These are phyloP conservation scores for Macrocentrus cingulum DNA, from an alignment of 1,140 invertebrate species.

Conservation along the genomic window DNA sequence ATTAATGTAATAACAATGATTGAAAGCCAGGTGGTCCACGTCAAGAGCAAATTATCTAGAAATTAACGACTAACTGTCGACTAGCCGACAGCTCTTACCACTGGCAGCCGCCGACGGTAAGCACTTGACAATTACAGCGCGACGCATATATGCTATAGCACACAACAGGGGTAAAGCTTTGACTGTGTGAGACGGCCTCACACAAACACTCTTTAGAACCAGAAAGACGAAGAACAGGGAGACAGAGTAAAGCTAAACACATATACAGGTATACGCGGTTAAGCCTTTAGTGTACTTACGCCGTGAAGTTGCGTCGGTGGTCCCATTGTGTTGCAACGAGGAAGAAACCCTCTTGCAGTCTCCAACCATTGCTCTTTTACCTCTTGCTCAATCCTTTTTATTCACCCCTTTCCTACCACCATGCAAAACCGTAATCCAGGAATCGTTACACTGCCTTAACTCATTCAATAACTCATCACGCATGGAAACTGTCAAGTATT, in stretches of 20 bases:
- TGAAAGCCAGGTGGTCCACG: too few species aligned
- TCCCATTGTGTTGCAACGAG: slow-evolving; percentile 44
- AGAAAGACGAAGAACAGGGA: background rate
- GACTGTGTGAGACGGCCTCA: slow-evolving; percentile 10
- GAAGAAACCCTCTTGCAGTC: slow-evolving; percentile 35
- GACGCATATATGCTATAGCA: too few species aligned
- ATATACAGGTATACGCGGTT: slow-evolving; percentile 6
- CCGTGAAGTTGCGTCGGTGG: slow-evolving; percentile 37
- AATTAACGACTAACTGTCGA: too few species aligned
- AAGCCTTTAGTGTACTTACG: slow-evolving; percentile 38
- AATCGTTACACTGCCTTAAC: too few species aligned
- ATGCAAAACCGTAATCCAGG: too few species aligned
- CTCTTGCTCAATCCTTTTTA: background rate
- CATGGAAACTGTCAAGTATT: too few species aligned
- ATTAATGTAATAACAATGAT: too few species aligned
- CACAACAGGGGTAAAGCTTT: background rate
- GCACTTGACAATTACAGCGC: slow-evolving; percentile 3
- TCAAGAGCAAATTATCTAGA: too few species aligned
- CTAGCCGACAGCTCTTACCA: too few species aligned
- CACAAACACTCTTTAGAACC: background rate
- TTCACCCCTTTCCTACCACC: too few species aligned
- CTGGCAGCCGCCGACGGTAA: background rate
- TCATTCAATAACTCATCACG: too few species aligned
- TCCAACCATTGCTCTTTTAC: slow-evolving; percentile 17
- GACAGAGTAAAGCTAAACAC: background rate